Percentiles rank a stretch among this genome's conserved stretches.
phyloP scores from a whole-genome alignment of 2,113 vertebrate genomes.

The Crotalus helleri region DNA sequence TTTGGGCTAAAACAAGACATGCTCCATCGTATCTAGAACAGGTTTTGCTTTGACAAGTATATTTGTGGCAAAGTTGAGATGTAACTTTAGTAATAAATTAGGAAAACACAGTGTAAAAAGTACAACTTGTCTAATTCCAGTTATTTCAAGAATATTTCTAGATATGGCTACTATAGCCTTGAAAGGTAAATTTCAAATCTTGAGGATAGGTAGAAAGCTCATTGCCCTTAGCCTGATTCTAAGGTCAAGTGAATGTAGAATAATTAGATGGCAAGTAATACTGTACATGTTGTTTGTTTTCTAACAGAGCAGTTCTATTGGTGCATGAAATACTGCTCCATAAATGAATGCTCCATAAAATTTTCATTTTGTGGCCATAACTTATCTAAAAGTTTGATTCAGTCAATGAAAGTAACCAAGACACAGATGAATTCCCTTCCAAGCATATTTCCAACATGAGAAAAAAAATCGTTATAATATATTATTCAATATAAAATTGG shows the following conservation, averaged over 20 bases:
- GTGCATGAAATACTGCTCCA: background rate
- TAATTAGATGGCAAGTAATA: background rate
- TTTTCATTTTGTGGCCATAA: background rate
- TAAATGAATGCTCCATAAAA: background rate
- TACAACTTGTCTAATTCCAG: background rate
- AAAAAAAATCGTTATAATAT: background rate
- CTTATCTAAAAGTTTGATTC: constrained; percentile 35
- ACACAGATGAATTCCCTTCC: constrained; percentile 6
- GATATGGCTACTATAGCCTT: background rate
- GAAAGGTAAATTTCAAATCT: background rate
- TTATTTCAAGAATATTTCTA: background rate
- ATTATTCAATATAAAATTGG: background rate
- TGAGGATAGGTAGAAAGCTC: background rate
- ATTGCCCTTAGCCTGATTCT: background rate
- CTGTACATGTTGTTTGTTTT: background rate
- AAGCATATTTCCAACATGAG: constrained; percentile 1
- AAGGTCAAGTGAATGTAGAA: background rate
- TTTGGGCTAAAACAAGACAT: background rate
- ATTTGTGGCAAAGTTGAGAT: background rate
- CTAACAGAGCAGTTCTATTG: background rate
- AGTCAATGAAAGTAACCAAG: background rate
- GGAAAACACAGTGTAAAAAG: background rate
- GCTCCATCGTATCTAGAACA: background rate
- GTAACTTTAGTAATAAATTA: background rate
- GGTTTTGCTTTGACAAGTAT: background rate